A percentile compares a stretch with the other conserved stretches of the same genome.
phyloP scores from a whole-genome alignment of 2,888 invertebrate species.

The Drosophila demipolita region DNA sequence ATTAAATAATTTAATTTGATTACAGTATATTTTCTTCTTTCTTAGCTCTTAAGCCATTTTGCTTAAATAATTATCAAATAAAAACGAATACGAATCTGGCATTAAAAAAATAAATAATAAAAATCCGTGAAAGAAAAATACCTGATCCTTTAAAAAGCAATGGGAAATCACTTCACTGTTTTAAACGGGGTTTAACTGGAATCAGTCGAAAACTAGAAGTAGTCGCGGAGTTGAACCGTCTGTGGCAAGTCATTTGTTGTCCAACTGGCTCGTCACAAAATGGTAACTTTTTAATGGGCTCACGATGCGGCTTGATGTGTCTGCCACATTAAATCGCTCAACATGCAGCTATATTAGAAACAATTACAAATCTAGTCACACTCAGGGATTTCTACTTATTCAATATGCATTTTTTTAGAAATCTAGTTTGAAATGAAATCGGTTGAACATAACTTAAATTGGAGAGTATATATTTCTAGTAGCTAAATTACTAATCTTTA shows the following conservation, averaged over 20 bases:
- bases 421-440: not conserved
- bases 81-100: not conserved
- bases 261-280: constrained; percentile 45
- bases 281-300: constrained; percentile 59
- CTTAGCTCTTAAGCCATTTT: not conserved
- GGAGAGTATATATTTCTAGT: not conserved
- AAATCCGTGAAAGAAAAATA: not conserved
- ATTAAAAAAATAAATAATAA: not conserved
- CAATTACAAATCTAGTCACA: not conserved
- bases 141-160: not conserved
- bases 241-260: constrained; percentile 63
- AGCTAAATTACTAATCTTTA: not conserved
- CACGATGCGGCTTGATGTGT: not conserved
- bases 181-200: not conserved
- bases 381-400: not conserved
- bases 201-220: constrained; percentile 18
- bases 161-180: not conserved
- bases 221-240: constrained; percentile 8
- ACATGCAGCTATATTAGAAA: not conserved
- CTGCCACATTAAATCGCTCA: constrained; percentile 11
- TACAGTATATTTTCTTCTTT: not conserved
- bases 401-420: not conserved
- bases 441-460: not conserved
- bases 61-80: not conserved
- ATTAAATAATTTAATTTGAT: not conserved